Percentiles rank a stretch among this genome's conserved stretches.
These are phyloP conservation scores for Narcine bancroftii DNA, from an alignment of 2,113 vertebrate genomes.

Conservation along the genomic window DNA sequence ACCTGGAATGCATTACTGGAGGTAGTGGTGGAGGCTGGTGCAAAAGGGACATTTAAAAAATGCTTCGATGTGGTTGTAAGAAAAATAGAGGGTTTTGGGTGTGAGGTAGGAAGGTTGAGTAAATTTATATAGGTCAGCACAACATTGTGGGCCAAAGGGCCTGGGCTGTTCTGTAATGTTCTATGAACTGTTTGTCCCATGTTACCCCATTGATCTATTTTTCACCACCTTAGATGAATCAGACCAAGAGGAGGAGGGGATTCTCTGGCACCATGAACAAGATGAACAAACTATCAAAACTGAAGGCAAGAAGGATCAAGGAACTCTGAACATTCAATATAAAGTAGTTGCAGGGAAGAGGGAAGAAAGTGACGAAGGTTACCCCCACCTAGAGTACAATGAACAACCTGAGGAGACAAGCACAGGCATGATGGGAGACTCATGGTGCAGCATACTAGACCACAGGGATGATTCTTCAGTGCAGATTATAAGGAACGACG, in stretches of 20 bases:
- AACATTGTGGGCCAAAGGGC: too few relatives aligned
- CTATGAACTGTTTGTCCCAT: background rate
- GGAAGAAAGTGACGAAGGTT: constrained; percentile 40
- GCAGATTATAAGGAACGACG: background rate
- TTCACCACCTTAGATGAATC: background rate
- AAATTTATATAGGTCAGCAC: too few relatives aligned
- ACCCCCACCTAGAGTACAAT: constrained; percentile 40
- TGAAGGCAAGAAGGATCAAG: constrained; percentile 44
- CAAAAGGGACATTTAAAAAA: too few relatives aligned
- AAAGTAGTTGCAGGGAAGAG: background rate
- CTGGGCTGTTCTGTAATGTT: too few relatives aligned
- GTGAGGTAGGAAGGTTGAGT: too few relatives aligned
- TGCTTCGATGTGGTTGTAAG: too few relatives aligned
- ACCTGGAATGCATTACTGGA: too few relatives aligned
- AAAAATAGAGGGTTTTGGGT: too few relatives aligned
- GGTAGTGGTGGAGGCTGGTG: too few relatives aligned
- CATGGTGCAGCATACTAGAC: background rate
- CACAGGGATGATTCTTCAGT: background rate
- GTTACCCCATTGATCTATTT: background rate
- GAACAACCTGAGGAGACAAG: constrained; percentile 33
- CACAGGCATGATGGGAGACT: background rate
- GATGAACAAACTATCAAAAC: constrained; percentile 42
- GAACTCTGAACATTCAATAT: background rate
- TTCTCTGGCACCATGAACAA: constrained; percentile 41
- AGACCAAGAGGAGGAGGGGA: constrained; percentile 44